Conservation (phyloP, 2,888 invertebrate species). For the Meiosimyza decipiens region DNA sequence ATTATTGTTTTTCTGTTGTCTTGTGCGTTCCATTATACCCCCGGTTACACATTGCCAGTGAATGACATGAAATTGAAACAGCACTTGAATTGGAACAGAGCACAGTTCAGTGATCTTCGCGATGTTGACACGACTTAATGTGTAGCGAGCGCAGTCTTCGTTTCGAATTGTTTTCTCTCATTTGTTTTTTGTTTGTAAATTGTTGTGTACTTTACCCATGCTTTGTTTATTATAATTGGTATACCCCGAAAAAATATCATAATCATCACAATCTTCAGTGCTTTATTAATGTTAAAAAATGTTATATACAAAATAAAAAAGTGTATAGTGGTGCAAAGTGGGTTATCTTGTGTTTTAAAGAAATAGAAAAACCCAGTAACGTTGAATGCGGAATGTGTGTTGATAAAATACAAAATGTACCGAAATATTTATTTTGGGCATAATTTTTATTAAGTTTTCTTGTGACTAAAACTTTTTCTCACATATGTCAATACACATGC, state of each 20-base stretch:
- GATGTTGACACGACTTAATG: constrained; percentile 51
- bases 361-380: background rate
- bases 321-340: too few relatives aligned
- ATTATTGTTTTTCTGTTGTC: constrained; percentile 9
- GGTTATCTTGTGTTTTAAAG: too few relatives aligned
- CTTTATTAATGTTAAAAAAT: too few relatives aligned
- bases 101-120: constrained; percentile 55
- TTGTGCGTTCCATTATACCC: constrained; percentile 8
- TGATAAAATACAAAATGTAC: too few relatives aligned
- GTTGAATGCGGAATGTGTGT: background rate
- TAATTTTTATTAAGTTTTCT: background rate
- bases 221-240: background rate
- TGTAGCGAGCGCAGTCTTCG: constrained; percentile 32
- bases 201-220: background rate
- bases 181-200: constrained; percentile 19
- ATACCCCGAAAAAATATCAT: too few relatives aligned
- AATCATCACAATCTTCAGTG: too few relatives aligned
- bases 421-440: background rate
- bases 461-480: constrained; percentile 21
- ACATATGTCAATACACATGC: background rate
- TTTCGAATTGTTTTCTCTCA: constrained; percentile 29
- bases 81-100: constrained; percentile 20
- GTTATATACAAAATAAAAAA: too few relatives aligned
- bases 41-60: constrained; percentile 7
- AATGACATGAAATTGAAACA: constrained; percentile 38